A percentile compares a stretch with the other conserved stretches of the same genome.
Conservation (phyloP, 2,797 vertebrate species). For the Bovichtus variegatus region DNA sequence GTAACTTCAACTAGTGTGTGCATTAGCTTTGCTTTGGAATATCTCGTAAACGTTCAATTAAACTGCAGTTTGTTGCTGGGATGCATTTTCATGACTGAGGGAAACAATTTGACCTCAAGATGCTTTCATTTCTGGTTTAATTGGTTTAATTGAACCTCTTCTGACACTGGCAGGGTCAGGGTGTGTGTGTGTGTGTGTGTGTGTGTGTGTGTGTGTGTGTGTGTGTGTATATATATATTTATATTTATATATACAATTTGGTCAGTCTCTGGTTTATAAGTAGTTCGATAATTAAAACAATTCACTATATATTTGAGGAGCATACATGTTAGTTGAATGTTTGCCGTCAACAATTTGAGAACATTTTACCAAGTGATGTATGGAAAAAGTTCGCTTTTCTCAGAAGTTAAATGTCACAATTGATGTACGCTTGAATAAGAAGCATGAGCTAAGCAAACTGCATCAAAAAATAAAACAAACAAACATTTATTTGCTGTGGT, state of each 20-base stretch:
- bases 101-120: constrained; percentile 1
- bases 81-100: not conserved
- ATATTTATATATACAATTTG: not conserved
- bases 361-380: not conserved
- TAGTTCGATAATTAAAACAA: not conserved
- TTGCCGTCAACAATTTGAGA: not conserved
- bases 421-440: not conserved
- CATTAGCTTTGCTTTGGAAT: not conserved
- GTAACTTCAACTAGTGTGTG: not conserved
- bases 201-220: too few relatives aligned
- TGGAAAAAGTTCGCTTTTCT: not conserved
- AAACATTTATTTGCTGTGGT: constrained; percentile 7
- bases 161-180: not conserved
- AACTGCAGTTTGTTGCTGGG: not conserved
- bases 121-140: not conserved
- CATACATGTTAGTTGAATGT: not conserved
- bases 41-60: not conserved
- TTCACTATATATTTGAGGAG: not conserved
- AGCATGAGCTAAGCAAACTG: not conserved
- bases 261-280: not conserved
- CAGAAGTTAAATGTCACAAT: not conserved
- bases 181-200: too few relatives aligned
- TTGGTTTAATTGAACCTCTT: not conserved
- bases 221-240: too few relatives aligned
- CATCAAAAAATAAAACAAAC: not conserved